A percentile compares a stretch with the other conserved stretches of the same genome.
These are phyloP conservation scores for Hemichromis elongatus DNA, from an alignment of 2,113 vertebrate species.

Conservation along the genomic window DNA sequence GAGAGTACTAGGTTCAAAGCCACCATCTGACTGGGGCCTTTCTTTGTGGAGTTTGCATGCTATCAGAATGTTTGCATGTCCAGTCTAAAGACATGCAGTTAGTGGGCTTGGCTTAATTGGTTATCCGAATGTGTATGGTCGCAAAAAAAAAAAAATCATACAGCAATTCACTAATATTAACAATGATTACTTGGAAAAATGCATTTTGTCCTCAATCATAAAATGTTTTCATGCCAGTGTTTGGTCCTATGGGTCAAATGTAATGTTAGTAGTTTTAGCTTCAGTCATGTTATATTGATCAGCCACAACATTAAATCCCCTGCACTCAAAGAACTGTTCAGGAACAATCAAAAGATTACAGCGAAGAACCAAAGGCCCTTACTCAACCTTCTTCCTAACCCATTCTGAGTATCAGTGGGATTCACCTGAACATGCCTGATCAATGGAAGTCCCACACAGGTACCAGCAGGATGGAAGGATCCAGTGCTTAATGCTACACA, in stretches of 20 bases:
- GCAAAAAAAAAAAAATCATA: accelerated
- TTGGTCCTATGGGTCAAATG: background rate
- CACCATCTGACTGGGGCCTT: background rate
- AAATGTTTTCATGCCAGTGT: background rate
- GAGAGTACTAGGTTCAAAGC: background rate
- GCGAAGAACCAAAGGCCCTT: no score
- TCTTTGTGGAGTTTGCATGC: background rate
- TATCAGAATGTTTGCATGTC: background rate
- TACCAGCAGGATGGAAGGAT: no score
- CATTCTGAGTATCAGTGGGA: no score
- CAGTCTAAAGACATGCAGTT: background rate
- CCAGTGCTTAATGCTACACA: no score
- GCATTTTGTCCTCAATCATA: background rate
- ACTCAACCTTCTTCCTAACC: no score
- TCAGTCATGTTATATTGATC: no score
- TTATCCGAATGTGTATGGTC: background rate
- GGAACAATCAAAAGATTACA: no score
- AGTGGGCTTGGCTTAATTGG: background rate
- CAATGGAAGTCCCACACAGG: no score
- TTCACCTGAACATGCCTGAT: no score
- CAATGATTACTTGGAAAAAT: background rate
- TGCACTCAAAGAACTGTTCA: no score
- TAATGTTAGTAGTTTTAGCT: background rate
- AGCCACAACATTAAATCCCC: no score
- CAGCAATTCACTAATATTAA: background rate